Evolutionary conservation across 2,797 vertebrate genomes (phyloP), one percentile per base, ranked within the genome.

Genomic region (Protonibea diacanthus): DNA sequence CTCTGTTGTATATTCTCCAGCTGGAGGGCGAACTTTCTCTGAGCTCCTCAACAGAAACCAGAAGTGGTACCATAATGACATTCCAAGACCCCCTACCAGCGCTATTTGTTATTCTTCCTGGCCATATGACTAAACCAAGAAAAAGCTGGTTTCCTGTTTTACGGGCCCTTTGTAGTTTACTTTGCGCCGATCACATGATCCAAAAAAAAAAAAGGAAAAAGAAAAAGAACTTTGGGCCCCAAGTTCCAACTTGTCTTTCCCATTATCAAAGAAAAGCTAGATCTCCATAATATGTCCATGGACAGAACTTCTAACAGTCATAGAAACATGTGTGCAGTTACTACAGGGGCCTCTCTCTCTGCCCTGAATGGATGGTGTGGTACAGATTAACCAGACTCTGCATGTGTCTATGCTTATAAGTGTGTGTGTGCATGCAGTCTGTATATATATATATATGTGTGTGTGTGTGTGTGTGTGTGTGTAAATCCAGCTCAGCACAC

Each of bases 311-410:
- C 82, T 77, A 87, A 86, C 71, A 82, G 83, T 87, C 81, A 75
- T 27, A 88, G 86, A 88, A 91, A 88, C 89, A 90, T 93, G 88
- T 92, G 90, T 89, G 92, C 86, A 75, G 89, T 87, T 89, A 74
- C 79, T 84, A 60, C 73, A 71, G 88, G 88, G 85, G 89, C 88
- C 89, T 91, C 91, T 86, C 33, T 38, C 82, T 70, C 74, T 80
- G 78, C 76, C 69, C 82, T 49, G 72, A 80, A 82, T 86, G 83
- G 83, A 80, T 89, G 86, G 91, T 94, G 93, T 93, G 92, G 90
- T 92, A 91, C 88, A 93, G 88, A 93, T 93, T 93, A 93, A 92
- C 88, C 86, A 91, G 89, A 86, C 83, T 72, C 74, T 86, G 88
- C 72, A 83, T 90, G 81, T 65, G 73, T 87, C 67, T 85, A 53